Evolutionary conservation across 2,113 vertebrate genomes (phyloP), one percentile per base, ranked within the genome.

Genomic region (Scophthalmus maximus): DNA sequence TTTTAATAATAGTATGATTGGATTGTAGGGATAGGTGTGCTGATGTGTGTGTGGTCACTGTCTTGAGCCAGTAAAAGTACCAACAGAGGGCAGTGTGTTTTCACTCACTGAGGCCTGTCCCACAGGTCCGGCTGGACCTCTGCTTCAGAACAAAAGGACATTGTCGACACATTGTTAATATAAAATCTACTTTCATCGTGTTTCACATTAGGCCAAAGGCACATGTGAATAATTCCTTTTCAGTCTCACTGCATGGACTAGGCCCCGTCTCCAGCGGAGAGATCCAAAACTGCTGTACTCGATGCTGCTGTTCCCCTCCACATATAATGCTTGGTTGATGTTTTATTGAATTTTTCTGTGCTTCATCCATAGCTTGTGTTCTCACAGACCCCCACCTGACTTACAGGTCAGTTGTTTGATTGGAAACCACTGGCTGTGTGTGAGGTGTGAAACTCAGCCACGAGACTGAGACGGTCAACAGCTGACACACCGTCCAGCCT

Each of bases 1-100:
- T 10, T 71, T 44, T 56, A 47, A 56, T 18, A 50, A 66, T 10
- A 17, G 47, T 49, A 17, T 46, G 7, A 72, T 25, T 51, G 3
- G 18, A 68, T 57, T 52, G 22, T 51, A 27, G 30, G 30, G 9
- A 22, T 25, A 29, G 11, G 55, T 2, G 3, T 58, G 3, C 59
- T 50, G 30, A n/a, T 47, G 68, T 57, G 23, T n/a, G 61, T 64
- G 53, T 56, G 47, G 27, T 52, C 29, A 51, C 27, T 61, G 25
- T 42, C 5, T 29, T 9, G 15, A 36, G 57, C 30, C 36, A 47
- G 6, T 56, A 11, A n/a, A 44, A 47, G 42, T 52, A 60, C 88
- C 90, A 91, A 83, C 76, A 93, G 91, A 87, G 86, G 91, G 89
- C 91, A 91, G 78, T 91, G 68, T 89, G 66, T 85, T 88, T 86